These are phyloP conservation scores for Dendrophyllia cribrosa DNA, from an alignment of 64 coral and sea anemone genomes.

Conservation along the genomic window DNA sequence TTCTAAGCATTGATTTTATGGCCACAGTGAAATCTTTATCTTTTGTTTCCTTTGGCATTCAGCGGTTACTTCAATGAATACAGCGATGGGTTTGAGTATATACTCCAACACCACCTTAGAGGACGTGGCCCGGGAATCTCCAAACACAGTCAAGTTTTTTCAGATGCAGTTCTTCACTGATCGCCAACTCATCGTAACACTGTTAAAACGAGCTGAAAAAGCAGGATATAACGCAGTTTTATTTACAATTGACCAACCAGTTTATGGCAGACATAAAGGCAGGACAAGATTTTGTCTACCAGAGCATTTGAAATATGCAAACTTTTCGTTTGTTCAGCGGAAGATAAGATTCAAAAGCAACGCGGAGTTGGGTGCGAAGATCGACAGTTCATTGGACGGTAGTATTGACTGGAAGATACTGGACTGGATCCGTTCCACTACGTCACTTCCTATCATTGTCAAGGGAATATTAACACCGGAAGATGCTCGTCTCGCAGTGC, in stretches of 20 bases:
- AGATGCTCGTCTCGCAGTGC: conserved; percentile 74
- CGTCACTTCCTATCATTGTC: conserved; percentile 30
- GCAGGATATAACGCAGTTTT: conserved; percentile 6
- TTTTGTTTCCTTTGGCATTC: not conserved
- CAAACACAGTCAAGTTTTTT: conserved; percentile 12
- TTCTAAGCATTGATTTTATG: too few relatives aligned
- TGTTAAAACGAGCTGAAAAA: conserved; percentile 28
- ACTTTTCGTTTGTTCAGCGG: not conserved
- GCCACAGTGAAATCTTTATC: too few relatives aligned
- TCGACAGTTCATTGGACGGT: not conserved
- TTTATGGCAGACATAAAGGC: not conserved
- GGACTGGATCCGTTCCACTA: conserved; percentile 47
- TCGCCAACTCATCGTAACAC: not conserved
- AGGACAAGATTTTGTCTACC: not conserved
- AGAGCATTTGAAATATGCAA: not conserved
- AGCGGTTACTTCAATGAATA: not conserved
- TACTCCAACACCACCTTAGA: not conserved
- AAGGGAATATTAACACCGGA: conserved; percentile 62
- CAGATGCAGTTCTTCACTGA: conserved; percentile 26
- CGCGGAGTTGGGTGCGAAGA: not conserved
- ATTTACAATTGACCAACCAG: not conserved
- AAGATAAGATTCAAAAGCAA: not conserved
- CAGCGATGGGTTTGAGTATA: conserved; percentile 11
- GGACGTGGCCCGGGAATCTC: conserved; percentile 13
- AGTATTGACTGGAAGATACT: conserved; percentile 27